Base-by-base conservation (phyloP, 2,113 vertebrate species). In the Prolemur simus region DNA sequence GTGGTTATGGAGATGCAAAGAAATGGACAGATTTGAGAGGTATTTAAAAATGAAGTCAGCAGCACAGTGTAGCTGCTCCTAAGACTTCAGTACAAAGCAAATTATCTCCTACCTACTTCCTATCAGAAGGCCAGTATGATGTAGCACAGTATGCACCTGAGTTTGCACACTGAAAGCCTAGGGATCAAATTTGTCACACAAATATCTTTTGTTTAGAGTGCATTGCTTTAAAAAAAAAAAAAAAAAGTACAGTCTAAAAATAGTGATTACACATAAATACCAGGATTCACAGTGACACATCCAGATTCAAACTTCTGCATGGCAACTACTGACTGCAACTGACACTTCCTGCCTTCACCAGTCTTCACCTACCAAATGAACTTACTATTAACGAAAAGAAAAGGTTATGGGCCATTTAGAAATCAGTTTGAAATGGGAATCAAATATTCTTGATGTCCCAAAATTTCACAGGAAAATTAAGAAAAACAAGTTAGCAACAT, bases 61-160 rank as follows among this genome's bases (percentile, higher is more conserved):
- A 1, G n/a, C 42, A 15, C 71, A 32, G 29, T 15, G 0, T 0
- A 54, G 82, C 34, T 3, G 20, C 45, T 78, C 83, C 1, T 18
- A 11, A 56, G 47, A 21, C 21, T 54, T 29, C 27, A 5, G 10
- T 1, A 2, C 29, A 54, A 49, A 76, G 63, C 45, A 12, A 60
- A 45, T 6, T 34, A 11, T 9, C 37, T 11, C 2, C 17, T 18
- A 4, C 13, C 25, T 21, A 0, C 37, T 64, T 94, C 9, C 76
- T 39, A 8, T 2, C 14, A 34, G 39, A 93, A 47, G 63, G 68
- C 74, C 74, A 60, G 34, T 13, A 7, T 1, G 32, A 32, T 0
- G 0, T 0, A 29, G 18, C 27, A 4, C 0, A 4, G 2, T 10
- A 21, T 27, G 21, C 71, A 11, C 21, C 3, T 0, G 2, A 68